Evolutionary conservation across 30 jellyfish, hydroid and myxozoan genomes (phyloP).

Genomic region (Turritopsis dohrnii): DNA sequence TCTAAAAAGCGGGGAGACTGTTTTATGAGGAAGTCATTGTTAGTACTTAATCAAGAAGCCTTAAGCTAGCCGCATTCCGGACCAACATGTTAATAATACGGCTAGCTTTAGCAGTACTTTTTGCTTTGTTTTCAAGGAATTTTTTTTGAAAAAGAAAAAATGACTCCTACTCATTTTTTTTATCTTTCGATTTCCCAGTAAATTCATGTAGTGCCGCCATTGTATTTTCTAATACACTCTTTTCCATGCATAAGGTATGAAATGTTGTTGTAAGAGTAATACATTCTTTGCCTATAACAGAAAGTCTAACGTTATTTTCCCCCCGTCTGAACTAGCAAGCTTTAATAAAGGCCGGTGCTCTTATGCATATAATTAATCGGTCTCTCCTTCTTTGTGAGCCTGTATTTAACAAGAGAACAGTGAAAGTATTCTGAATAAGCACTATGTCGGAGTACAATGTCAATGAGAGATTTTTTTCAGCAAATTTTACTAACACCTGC

Average conservation of each 20-base stretch:
- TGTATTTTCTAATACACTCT: slow-evolving; percentile 6
- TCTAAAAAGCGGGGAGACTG: background rate
- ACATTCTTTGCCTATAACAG: slow-evolving; percentile 1
- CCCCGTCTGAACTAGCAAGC: slow-evolving; percentile 1
- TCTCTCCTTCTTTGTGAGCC: background rate
- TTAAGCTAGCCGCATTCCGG: too few relatives aligned
- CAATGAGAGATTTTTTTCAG: background rate
- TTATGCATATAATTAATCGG: background rate
- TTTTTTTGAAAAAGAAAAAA: too few relatives aligned
- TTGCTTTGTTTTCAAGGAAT: background rate
- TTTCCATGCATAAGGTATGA: background rate
- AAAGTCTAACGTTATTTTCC: background rate
- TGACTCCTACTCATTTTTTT: background rate
- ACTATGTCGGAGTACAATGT: background rate
- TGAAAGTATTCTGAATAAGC: background rate
- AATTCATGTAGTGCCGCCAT: slow-evolving; percentile 12
- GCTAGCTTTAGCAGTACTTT: too few relatives aligned
- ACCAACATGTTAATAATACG: too few relatives aligned
- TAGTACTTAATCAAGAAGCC: background rate
- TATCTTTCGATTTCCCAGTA: background rate
- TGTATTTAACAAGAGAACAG: background rate
- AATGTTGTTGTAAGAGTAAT: background rate
- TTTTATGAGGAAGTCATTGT: background rate
- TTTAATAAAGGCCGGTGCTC: background rate
- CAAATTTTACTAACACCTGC: background rate